phyloP scores from a whole-genome alignment of 2,113 vertebrate genomes.

The Lagenorhynchus albirostris region DNA sequence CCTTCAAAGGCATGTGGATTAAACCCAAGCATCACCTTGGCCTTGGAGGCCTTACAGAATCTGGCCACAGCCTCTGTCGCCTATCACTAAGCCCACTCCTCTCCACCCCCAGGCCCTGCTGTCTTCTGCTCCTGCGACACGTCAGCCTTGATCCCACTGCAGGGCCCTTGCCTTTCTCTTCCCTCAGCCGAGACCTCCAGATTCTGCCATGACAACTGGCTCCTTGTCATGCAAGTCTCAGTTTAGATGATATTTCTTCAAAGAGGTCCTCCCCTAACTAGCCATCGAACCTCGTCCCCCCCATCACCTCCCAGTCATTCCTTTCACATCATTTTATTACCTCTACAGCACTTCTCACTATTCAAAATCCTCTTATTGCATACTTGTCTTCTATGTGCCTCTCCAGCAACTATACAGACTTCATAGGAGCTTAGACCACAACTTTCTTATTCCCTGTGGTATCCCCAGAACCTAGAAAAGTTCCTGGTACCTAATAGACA shows the following conservation, averaged over 20 bases:
- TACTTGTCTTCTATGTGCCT: neutral
- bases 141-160: neutral
- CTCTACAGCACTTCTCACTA: neutral
- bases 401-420: neutral
- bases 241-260: neutral
- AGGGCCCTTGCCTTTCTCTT: neutral
- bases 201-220: neutral
- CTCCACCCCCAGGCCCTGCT: neutral
- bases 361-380: neutral
- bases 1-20: neutral
- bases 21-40: neutral
- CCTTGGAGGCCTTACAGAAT: neutral
- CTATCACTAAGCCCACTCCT: neutral
- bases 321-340: neutral
- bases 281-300: neutral
- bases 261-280: neutral
- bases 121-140: neutral
- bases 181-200: neutral
- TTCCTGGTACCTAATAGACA: neutral
- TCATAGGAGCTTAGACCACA: neutral
- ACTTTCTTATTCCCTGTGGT: neutral
- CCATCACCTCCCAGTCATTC: neutral
- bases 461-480: neutral
- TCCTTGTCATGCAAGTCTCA: neutral
- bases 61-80: no score